Conservation (phyloP, 2,113 vertebrate genomes). For the Pica pica region DNA sequence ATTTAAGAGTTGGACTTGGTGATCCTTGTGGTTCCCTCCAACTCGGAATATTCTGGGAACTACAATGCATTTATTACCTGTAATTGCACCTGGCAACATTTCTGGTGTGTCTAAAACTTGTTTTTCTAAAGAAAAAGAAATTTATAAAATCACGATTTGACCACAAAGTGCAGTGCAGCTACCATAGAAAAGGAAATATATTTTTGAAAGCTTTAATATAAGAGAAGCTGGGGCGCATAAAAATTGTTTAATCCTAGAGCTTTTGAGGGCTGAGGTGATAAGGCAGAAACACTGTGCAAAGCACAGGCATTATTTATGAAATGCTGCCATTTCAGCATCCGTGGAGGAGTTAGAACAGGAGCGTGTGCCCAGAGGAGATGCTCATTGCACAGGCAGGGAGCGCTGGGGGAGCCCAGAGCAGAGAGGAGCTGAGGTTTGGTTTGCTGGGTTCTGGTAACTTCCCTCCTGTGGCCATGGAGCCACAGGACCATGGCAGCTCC, state of each 20-base stretch:
- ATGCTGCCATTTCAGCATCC: not conserved
- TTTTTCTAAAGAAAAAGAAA: not conserved
- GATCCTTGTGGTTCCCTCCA: not conserved
- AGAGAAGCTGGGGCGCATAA: not conserved
- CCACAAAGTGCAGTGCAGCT: not conserved
- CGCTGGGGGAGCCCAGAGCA: not conserved
- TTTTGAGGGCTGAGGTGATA: not conserved
- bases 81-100: not conserved
- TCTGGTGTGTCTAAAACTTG: not conserved
- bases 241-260: not conserved
- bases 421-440: not conserved
- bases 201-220: not conserved
- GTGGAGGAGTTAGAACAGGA: not conserved
- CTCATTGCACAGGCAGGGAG: not conserved
- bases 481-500: constrained; percentile 54
- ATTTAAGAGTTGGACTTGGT: not conserved
- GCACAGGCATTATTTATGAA: not conserved
- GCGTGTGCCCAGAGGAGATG: constrained; percentile 20
- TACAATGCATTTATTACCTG: not conserved
- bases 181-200: not conserved
- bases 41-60: not conserved
- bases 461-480: constrained; percentile 46
- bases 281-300: not conserved
- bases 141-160: not conserved
- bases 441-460: constrained; percentile 24